phyloP scores from a whole-genome alignment of 1,140 invertebrate genomes.

The Polyergus mexicanus region DNA sequence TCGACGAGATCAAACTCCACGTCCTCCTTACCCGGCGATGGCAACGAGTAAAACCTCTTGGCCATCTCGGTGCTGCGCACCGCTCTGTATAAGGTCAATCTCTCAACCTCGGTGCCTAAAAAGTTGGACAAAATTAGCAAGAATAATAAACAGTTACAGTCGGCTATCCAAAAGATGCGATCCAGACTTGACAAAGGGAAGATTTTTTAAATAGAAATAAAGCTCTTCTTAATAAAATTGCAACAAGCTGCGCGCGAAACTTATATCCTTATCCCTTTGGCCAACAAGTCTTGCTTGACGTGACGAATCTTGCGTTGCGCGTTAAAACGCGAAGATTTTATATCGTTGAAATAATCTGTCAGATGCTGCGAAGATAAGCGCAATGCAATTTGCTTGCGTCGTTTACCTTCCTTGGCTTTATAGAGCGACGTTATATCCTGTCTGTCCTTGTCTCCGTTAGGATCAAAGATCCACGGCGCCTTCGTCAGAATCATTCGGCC shows the following conservation, averaged over 20 bases:
- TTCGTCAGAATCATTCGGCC: slow-evolving; percentile 93
- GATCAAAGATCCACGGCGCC: slow-evolving; percentile 90
- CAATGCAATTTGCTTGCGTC: not conserved
- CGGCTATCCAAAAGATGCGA: not conserved
- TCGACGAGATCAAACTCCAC: slow-evolving; percentile 90
- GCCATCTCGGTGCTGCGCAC: slow-evolving; percentile 89
- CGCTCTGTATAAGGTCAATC: slow-evolving; percentile 90
- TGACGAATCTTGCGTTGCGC: not conserved
- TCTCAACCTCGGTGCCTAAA: slow-evolving; percentile 88
- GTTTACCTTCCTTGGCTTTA: slow-evolving; percentile 91
- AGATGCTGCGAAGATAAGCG: too few relatives aligned
- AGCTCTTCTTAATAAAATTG: too few relatives aligned
- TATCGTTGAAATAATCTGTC: too few relatives aligned
- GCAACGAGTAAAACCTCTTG: slow-evolving; percentile 89
- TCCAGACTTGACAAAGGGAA: not conserved
- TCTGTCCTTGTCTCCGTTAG: slow-evolving; percentile 89
- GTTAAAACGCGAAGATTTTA: not conserved
- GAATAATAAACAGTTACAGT: not conserved
- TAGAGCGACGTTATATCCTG: slow-evolving; percentile 91
- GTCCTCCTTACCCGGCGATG: slow-evolving; percentile 88
- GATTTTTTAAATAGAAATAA: too few relatives aligned
- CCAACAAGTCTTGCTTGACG: too few relatives aligned
- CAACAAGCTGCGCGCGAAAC: not conserved
- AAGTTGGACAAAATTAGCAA: not conserved
- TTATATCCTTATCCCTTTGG: too few relatives aligned